Evolutionary conservation across 2,113 vertebrate species (phyloP), one percentile per base, ranked within the genome.

Genomic region (Formicarius rufipectus): DNA sequence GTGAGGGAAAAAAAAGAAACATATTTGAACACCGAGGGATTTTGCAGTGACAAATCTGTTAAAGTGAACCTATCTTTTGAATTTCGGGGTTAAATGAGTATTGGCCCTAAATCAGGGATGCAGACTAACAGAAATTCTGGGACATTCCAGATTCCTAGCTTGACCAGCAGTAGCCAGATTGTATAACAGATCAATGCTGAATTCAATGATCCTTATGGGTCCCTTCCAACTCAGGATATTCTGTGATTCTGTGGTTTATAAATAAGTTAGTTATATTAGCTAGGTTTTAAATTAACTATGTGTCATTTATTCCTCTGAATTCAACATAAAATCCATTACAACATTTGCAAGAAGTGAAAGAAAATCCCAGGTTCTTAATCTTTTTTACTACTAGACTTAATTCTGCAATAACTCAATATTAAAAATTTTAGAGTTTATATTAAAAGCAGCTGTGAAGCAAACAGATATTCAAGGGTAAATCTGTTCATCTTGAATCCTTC

Each of bases 21-120:
- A 75, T 86, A 47, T 97, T 97, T 97, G 97, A 97, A 98, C 96
- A 90, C 93, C 87, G 55, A 95, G 93, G 97, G 96, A 84, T 84
- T 97, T 47, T 98, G 89, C 86, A 90, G 83, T 84, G 86, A 83
- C 95, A 93, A 96, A 95, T 91, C 89, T 97, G 76, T 93, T 96
- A 84, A 97, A 97, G 89, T 56, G 63, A 79, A 95, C 68, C 30
- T 49, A 58, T 96, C 83, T 89, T 95, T 95, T 96, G 87, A 69
- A 80, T 98, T 97, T 94, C 88, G 52, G 93, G 75, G 82, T 92
- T 94, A 95, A 97, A 92, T 68, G 79, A 94, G 31, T 63, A 47
- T 69, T 96, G 94, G 90, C 90, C 89, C 72, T 63, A 95, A 89
- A 89, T 93, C 52, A 45, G 72, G 74, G 88, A 86, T 71, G 40